A percentile compares a stretch with the other conserved stretches of the same genome.
These are phyloP conservation scores for Galerucella calmariensis DNA, from an alignment of 2,888 invertebrate species.

Conservation along the genomic window DNA sequence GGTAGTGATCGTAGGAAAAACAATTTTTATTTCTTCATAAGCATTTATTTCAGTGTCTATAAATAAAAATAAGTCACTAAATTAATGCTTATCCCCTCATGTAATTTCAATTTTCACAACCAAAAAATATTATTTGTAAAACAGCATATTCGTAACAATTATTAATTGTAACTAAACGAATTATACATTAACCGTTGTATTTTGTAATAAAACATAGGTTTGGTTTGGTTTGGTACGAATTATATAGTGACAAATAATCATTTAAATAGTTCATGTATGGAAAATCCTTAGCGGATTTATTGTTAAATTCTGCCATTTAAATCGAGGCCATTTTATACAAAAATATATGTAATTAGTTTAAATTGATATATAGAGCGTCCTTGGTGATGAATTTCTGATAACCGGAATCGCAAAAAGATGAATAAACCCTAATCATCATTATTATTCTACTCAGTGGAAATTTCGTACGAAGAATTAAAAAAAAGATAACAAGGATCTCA, in stretches of 20 bases:
- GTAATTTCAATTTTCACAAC: background rate
- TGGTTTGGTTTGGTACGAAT: background rate
- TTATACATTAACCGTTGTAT: conserved; percentile 8
- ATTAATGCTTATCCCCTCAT: background rate
- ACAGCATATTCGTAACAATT: conserved; percentile 13
- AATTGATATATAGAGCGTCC: background rate
- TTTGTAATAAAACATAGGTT: conserved; percentile 9
- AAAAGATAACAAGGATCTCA: too few species aligned
- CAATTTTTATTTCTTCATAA: too few species aligned
- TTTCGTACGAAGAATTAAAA: too few species aligned
- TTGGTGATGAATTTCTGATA: background rate
- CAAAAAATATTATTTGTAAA: background rate
- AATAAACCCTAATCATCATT: background rate
- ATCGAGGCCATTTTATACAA: background rate
- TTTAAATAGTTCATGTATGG: background rate
- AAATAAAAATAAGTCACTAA: background rate
- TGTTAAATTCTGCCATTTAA: background rate
- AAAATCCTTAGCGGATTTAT: background rate
- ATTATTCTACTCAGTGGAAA: too few species aligned
- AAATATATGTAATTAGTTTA: background rate
- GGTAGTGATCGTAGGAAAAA: too few species aligned
- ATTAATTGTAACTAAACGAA: conserved; percentile 15
- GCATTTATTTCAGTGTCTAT: too few species aligned
- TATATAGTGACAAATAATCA: background rate
- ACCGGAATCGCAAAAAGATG: background rate